Evolutionary conservation across 2,888 invertebrate species (phyloP).

Genomic region (Tribolium freemani): DNA sequence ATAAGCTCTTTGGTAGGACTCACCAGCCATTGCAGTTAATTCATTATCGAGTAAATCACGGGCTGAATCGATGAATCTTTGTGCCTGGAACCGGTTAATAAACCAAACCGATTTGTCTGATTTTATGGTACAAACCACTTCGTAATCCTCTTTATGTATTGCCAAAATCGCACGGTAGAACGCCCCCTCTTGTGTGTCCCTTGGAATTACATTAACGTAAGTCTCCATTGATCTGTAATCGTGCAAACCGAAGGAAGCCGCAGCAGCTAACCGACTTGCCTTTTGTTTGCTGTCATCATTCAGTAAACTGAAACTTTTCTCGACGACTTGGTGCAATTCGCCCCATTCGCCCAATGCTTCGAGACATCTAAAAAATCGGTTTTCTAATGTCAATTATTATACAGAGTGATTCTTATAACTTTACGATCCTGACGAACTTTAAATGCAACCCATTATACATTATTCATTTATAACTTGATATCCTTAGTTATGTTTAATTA

Average conservation of each 20-base stretch:
- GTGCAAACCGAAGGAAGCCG: conserved; percentile 95
- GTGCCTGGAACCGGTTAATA: conserved; percentile 67
- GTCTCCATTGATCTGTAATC: conserved; percentile 96
- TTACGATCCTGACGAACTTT: no score
- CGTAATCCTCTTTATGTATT: conserved; percentile 84
- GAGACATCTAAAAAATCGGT: conserved; percentile 73
- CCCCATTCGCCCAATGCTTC: conserved; percentile 98
- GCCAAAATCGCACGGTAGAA: conserved; percentile 95
- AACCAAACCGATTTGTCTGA: no score
- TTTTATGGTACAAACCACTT: conserved; percentile 48
- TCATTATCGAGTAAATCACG: conserved; percentile 96
- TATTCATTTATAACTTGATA: no score
- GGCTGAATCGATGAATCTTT: conserved; percentile 90
- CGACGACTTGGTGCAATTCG: conserved; percentile 85
- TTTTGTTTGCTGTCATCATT: conserved; percentile 72
- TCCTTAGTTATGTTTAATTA: no score
- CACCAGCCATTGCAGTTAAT: conserved; percentile 95
- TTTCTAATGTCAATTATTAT: no score
- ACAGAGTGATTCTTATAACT: no score
- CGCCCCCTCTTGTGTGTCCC: conserved; percentile 95
- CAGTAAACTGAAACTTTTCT: conserved; percentile 79
- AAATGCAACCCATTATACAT: no score
- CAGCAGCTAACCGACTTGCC: conserved; percentile 92
- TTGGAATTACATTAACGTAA: conserved; percentile 87
- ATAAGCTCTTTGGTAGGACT: conserved; percentile 95